Evolutionary conservation across 53 echinoderm and acorn worm species (phyloP), one percentile per base, ranked within the genome.

Genomic region (Paracentrotus lividus): DNA sequence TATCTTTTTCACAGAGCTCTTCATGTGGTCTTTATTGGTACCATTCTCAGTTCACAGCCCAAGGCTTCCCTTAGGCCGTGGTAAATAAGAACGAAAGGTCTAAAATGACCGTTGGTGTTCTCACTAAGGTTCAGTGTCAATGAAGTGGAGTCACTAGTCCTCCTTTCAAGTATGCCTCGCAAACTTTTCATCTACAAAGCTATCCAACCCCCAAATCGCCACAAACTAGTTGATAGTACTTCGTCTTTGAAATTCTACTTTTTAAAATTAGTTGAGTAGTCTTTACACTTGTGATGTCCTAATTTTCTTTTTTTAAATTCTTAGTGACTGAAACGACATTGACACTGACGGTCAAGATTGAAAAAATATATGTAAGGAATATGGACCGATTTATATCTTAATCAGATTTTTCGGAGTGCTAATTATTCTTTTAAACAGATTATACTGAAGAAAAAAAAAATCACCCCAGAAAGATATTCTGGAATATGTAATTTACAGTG

Each of bases 1-100:
- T 81, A 81, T 81, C 81, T n/a, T 47, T 81, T 78, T 81, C 81
- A 81, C 81, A 81, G 3, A 2, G 12, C 81, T 81, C 81, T 81
- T 81, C 44, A 47, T 7, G 23, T 26, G 43, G 81, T 81, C 47
- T 24, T 81, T 81, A 81, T 81, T 81, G 47, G 44, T 81, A 81
- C 81, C 47, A 15, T 49, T 81, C 81, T 47, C 26, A 23, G 47
- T 81, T 81, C 81, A 45, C 47, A 26, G 81, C 81, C 81, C 26
- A n/a, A 0, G 47, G 81, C 81, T 7, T 26, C 8, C 81, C 47
- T 43, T 9, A 81, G 81, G 47, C 26, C 81, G 3, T 24, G 27
- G 43, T n/a, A 81, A 81, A 81, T 29, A 26, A 45, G 44, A 47
- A 1, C 24, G 32, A 47, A 81, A n/a, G 47, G 81, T 45, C 47